Evolutionary conservation across 2,888 invertebrate species (phyloP).

Genomic region (Trachelus stipa): DNA sequence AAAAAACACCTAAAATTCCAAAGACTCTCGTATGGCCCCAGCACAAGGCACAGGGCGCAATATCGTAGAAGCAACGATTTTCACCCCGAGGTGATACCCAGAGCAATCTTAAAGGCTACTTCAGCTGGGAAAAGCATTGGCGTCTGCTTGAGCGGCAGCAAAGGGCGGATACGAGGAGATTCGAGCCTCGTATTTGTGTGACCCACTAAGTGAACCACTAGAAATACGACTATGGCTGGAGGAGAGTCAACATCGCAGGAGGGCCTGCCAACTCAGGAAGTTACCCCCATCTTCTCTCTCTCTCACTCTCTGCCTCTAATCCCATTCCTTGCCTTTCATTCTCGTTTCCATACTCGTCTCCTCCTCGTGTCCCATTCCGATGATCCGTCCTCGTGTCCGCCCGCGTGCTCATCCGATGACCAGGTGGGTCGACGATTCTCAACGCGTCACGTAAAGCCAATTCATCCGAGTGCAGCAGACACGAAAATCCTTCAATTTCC

Average conservation of each 20-base stretch:
- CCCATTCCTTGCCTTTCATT: not conserved
- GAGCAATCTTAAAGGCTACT: slow-evolving; percentile 42
- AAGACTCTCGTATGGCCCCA: not conserved
- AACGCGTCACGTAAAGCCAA: not conserved
- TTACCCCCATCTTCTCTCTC: not conserved
- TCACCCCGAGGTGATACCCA: slow-evolving; percentile 32
- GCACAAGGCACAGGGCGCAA: slow-evolving; percentile 19
- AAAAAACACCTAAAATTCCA: not conserved
- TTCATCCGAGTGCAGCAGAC: not conserved
- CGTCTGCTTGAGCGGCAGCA: slow-evolving; percentile 35
- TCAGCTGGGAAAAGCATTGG: slow-evolving; percentile 33
- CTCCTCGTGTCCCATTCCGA: not conserved
- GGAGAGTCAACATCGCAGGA: not conserved
- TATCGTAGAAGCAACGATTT: slow-evolving; percentile 44
- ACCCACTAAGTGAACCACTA: not conserved
- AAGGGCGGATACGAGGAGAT: slow-evolving; percentile 24
- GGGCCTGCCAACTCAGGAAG: not conserved
- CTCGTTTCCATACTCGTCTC: not conserved
- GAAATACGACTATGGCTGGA: not conserved
- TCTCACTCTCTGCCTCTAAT: not conserved
- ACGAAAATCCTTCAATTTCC: not conserved
- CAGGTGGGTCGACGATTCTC: not conserved
- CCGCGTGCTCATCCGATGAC: not conserved
- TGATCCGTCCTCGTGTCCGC: not conserved
- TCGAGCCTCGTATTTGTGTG: not conserved